Base-by-base conservation (phyloP, 2,113 vertebrate genomes). In the Phrynocephalus versicolor region DNA sequence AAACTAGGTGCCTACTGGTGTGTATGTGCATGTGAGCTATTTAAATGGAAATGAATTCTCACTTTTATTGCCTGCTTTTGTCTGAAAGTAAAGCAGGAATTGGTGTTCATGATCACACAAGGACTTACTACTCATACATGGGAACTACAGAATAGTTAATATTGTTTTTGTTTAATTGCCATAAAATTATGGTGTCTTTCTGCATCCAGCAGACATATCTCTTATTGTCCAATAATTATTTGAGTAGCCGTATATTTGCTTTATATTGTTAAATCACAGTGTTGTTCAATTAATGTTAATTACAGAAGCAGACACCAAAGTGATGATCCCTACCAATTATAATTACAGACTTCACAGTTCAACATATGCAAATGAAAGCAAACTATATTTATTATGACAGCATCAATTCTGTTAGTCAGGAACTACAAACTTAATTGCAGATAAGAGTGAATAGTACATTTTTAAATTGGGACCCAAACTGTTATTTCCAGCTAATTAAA, bases 231-330 rank as follows among this genome's bases (percentile, higher is more conserved):
- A 89, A 86, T 90, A 93, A 91, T 89, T 92, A 92, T 92, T 92
- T 84, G 83, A 90, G 78, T 57, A 91, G 86, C 88, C 74, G 84
- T 64, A 69, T 65, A 51, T 51, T 51, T 84, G 87, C 64, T 89
- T 89, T 88, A 88, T 90, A 94, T 76, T 94, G 85, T 57, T 8
- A 94, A 94, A 90, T 89, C 82, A 84, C 80, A 89, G 90, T 90
- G 88, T 88, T 85, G 89, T 94, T 95, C 90, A 91, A 89, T 94
- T 94, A 96, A 90, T 89, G 65, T 51, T 91, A 93, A 96, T 95
- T 94, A 94, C 64, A 93, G 90, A 96, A 95, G 92, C 88, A 94
- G 94, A 91, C 87, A 85, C 88, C 86, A 93, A 94, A 92, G 51
- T 83, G 91, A 94, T 93, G 86, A 94, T 89, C 83, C 0, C 0